phyloP scores from a whole-genome alignment of 2,888 invertebrate genomes.

The Xanthostigma xanthostigma region DNA sequence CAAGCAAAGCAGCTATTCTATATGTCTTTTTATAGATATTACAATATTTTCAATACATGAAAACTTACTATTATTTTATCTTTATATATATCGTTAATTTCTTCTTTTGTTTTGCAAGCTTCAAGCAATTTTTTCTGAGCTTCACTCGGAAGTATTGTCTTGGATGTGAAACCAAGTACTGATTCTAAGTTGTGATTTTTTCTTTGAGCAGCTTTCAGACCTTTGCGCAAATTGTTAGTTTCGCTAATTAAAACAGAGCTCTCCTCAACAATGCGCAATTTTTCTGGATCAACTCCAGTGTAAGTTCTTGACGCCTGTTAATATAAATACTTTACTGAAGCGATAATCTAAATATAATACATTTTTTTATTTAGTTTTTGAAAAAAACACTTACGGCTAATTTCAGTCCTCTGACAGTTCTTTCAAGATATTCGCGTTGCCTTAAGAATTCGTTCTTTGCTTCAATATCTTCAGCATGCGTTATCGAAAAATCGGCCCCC shows the following conservation, averaged over 20 bases:
- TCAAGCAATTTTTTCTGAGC: constrained; percentile 47
- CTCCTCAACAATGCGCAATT: constrained; percentile 39
- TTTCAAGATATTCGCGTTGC: constrained; percentile 70
- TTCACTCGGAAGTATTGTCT: constrained; percentile 36
- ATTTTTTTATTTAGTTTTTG: neutral
- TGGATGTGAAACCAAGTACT: constrained; percentile 44
- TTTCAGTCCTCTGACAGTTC: constrained; percentile 38
- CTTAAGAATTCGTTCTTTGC: constrained; percentile 60
- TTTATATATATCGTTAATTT: constrained; percentile 40
- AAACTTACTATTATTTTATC: constrained; percentile 31
- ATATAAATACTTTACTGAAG: constrained; percentile 13
- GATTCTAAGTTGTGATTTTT: constrained; percentile 57
- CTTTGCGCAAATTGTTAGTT: constrained; percentile 56
- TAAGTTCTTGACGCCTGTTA: constrained; percentile 25
- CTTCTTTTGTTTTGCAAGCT: constrained; percentile 42
- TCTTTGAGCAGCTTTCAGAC: constrained; percentile 48
- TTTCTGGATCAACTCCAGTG: constrained; percentile 23
- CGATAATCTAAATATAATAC: constrained; percentile 26
- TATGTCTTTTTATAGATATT: neutral
- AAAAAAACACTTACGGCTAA: constrained; percentile 19
- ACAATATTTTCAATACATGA: neutral
- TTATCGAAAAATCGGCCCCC: constrained; percentile 49
- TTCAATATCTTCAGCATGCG: constrained; percentile 52
- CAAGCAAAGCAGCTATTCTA: no score
- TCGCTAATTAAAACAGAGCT: constrained; percentile 64